phyloP scores from a whole-genome alignment of 1,140 invertebrate species.

The Temnothorax longispinosus region DNA sequence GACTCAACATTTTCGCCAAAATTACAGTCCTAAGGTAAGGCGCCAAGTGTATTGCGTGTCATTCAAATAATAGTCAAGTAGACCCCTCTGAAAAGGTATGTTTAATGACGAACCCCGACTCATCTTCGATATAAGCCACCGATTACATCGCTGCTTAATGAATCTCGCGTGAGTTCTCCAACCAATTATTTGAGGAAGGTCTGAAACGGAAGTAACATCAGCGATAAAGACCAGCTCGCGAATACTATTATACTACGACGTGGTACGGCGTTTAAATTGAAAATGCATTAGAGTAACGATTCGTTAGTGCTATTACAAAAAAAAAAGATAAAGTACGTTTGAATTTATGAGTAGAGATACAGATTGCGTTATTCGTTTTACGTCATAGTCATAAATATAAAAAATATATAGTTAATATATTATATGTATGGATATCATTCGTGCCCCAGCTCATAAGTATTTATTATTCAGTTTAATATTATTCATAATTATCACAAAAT shows the following conservation, averaged over 20 bases:
- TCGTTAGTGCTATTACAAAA: slow-evolving; percentile 9
- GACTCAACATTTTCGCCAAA: not conserved
- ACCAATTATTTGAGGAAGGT: slow-evolving; percentile 62
- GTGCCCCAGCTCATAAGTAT: not conserved
- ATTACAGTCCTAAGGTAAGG: slow-evolving; percentile 23
- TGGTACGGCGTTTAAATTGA: not conserved
- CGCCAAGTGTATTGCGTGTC: slow-evolving; percentile 7
- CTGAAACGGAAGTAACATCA: slow-evolving; percentile 58
- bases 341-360: not conserved
- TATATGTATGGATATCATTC: not conserved
- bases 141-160: slow-evolving; percentile 55
- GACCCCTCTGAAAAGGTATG: not conserved
- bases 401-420: slow-evolving; percentile 17
- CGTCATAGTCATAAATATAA: slow-evolving; percentile 8
- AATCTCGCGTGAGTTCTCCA: slow-evolving; percentile 62
- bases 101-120: slow-evolving; percentile 4
- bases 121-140: slow-evolving; percentile 23
- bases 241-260: not conserved
- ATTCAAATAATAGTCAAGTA: not conserved
- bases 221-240: slow-evolving; percentile 32
- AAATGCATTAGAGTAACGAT: not conserved
- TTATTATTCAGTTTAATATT: slow-evolving; percentile 30
- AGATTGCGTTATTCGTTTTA: not conserved
- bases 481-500: not conserved
- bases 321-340: not conserved